Base-by-base conservation (phyloP, 2,797 vertebrate genomes). In the Neosalanx taihuensis region DNA sequence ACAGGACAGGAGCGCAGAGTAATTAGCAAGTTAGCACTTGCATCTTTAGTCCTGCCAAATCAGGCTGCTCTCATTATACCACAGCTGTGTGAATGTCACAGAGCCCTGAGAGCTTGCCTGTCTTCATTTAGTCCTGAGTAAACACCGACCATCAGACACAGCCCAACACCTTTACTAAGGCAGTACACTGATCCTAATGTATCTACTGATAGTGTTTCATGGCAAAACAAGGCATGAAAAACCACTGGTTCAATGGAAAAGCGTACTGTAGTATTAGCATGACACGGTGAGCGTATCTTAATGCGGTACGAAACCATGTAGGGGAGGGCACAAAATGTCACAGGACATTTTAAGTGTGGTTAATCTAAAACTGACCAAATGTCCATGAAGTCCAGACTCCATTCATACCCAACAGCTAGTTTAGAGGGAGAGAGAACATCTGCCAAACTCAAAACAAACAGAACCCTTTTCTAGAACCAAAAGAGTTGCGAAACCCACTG, bases 11-110 rank as follows among this genome's bases (percentile, higher is more conserved):
- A 66, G 58, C 64, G 15, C n/a, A 66, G 85, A 75, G 65, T 81
- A 87, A 92, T 93, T 81, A 91, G 80, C 89, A 79, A 76, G 69
- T 76, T 60, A 72, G 82, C 88, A 81, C 82, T 89, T 76, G 84
- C 74, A 76, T 83, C 74, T 78, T 67, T 76, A 66, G 81, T 78
- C 82, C 77, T 81, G 88, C 81, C 86, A 90, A 87, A 88, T 84
- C 82, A 88, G 75, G 77, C 57, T 15, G 82, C 84, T 79, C 68
- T 68, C 86, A 86, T 75, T 92, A 86, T 93, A 79, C 87, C 85
- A 80, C 70, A 46, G 72, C 31, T 35, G 86, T 75, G 83, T 85
- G 87, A 92, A 89, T 81, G 84, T 85, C 89, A 83, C 89, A 86
- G 81, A 66, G 70, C 78, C 76, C 59, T 83, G 85, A 84, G 82